Base-by-base conservation (phyloP, 1,140 invertebrate species). In the Harlomillsia oculata region DNA sequence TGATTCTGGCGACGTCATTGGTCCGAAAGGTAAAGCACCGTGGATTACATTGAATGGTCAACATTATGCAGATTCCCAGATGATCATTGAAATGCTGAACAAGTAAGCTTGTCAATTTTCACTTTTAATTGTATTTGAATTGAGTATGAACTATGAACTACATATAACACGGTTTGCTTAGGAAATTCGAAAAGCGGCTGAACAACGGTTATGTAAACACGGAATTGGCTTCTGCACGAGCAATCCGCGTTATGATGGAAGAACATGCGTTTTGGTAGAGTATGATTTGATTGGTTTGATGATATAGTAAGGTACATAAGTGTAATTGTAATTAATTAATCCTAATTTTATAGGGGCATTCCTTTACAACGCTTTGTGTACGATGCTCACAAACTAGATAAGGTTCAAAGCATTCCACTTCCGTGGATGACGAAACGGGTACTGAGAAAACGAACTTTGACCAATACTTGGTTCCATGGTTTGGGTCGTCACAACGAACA, bases 181-280 rank as follows among this genome's bases (percentile, higher is more conserved):
- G n/a, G n/a, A n/a, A n/a, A n/a, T n/a, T n/a, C n/a, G n/a, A n/a
- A n/a, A n/a, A n/a, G n/a, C n/a, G n/a, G n/a, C n/a, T n/a, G n/a
- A n/a, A n/a, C n/a, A n/a, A n/a, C n/a, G n/a, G n/a, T n/a, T n/a
- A n/a, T 9, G n/a, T n/a, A n/a, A n/a, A n/a, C n/a, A n/a, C n/a
- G 18, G 59, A 71, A 13, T 53, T 53, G 29, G 67, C 67, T 1
- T 52, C 68, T 6, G 68, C 66, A 2, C 61, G 67, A 36, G 69
- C 71, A 4, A 67, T 75, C 30, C 63, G 67, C 39, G 69, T 70
- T 43, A 62, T 74, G 54, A 62, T 67, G 6, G 72, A 74, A 46
- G 71, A 75, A 61, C 69, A 74, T 57, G 51, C 71, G 1, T 72
- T 70, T 37, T 75, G 65, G 64, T 58, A 52, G 55, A 51, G 41